Base-by-base conservation (phyloP, 2,888 invertebrate genomes). In the Lingula anatina region DNA sequence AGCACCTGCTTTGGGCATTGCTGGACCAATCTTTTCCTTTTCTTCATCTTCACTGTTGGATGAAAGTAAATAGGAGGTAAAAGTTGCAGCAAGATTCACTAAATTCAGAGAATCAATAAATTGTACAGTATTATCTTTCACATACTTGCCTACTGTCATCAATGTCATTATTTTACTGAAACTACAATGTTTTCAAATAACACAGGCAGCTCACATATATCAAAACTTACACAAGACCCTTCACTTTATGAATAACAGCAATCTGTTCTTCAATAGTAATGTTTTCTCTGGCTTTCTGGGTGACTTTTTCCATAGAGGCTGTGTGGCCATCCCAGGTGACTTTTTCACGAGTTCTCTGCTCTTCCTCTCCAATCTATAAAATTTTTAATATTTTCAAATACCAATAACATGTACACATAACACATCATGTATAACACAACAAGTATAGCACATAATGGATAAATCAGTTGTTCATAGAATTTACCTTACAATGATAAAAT, bases 321-420 rank as follows among this genome's bases (percentile, higher is more conserved):
- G 94, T 93, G 78, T 97, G 95, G 0, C 97, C 97, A 79, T 97
- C 97, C 97, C 97, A 97, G 45, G 95, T 95, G 18, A 93, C 91
- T 66, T 81, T 81, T 72, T 92, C 92, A 68, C 91, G 90, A 62
- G 90, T 87, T 59, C 84, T 83, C 54, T 59, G 65, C 59, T 72
- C 76, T 51, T 77, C 75, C 60, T 79, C 79, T 25, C 79, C 79
- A 53, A 77, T 78, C 76, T 77, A 52, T 21, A 49, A 49, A 9
- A 51, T 24, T n/a, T n/a, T n/a, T n/a, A n/a, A n/a, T n/a, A n/a
- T n/a, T n/a, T n/a, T n/a, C n/a, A n/a, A n/a, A n/a, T n/a, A n/a
- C n/a, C n/a, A 18, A 25, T 3, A 45, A 40, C 20, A 18, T 39
- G 40, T 20, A 20, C 12, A 46, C 18, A 47, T 26, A 46, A n/a